phyloP scores from a whole-genome alignment of 1,140 invertebrate genomes.

The Diuraphis noxia region DNA sequence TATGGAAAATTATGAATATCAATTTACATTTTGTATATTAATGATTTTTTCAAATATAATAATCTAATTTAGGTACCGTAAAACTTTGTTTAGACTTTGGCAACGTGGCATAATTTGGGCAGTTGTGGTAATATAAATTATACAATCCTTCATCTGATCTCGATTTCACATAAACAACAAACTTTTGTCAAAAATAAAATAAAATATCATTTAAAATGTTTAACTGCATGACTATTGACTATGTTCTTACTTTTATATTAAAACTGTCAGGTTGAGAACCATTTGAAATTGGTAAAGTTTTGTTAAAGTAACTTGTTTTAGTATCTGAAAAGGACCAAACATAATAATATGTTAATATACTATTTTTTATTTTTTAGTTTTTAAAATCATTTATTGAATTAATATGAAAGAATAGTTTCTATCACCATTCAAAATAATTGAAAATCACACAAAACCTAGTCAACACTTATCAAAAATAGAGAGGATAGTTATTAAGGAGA shows the following conservation, averaged over 20 bases:
- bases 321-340: background rate
- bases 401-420: no score
- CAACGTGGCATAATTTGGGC: constrained; percentile 71
- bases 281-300: background rate
- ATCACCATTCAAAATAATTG: no score
- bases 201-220: background rate
- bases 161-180: constrained; percentile 78
- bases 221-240: background rate
- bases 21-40: background rate
- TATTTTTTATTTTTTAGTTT: no score
- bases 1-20: constrained; percentile 60
- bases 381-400: no score
- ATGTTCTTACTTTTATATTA: constrained; percentile 33
- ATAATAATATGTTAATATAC: background rate
- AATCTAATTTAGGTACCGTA: constrained; percentile 63
- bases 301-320: background rate
- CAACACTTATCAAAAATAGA: no score
- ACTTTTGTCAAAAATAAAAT: constrained; percentile 59
- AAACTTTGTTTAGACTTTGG: constrained; percentile 66
- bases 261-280: background rate
- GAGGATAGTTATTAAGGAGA: no score
- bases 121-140: constrained; percentile 94
- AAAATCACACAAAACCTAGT: no score
- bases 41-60: constrained; percentile 7
- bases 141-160: constrained; percentile 88